Evolutionary conservation across 2,888 invertebrate genomes (phyloP), one percentile per base, ranked within the genome.

Genomic region (Tetheella fluctuosa): DNA sequence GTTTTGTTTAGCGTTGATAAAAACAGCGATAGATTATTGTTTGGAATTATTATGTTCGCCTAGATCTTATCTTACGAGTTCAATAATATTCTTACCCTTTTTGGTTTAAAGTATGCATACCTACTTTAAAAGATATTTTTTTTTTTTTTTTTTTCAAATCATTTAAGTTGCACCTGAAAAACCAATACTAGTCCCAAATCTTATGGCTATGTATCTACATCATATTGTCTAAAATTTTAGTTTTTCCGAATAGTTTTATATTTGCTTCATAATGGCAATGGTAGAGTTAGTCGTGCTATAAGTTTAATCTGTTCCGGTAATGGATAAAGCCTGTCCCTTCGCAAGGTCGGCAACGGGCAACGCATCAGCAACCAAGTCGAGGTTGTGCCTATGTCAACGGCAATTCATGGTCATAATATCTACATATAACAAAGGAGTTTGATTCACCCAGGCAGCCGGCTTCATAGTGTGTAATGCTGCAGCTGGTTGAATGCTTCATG

Each of bases 351-450:
- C 34, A 55, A 55, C 34, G 34, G 34, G 20, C 34, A 55, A 55
- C 34, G 34, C 55, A 23, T 55, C 34, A 34, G 34, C 55, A 34
- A 55, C 20, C 34, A 30, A 20, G 55, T 23, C 55, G 55, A 55
- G 55, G 55, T 28, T 23, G 20, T 23, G 34, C 34, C 34, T 20
- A 55, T 55, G 34, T 20, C 55, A 20, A 55, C 34, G 15, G 25
- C 55, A 55, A 55, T 55, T 20, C 20, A 13, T 30, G 17, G 30
- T 34, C 25, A 15, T 34, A 23, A 55, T 48, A 48, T 13, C 2
- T 34, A 17, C n/a, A 2, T 42, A 15, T 42, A 6, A 7, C 17
- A n/a, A 7, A n/a, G 48, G 17, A 10, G 20, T 20, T 20, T 48
- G 20, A 17, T 20, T 48, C 10, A 48, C 4, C n/a, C 20, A 39